These are phyloP conservation scores for Bombus confusus DNA, from an alignment of 1,140 invertebrate species.

Conservation along the genomic window DNA sequence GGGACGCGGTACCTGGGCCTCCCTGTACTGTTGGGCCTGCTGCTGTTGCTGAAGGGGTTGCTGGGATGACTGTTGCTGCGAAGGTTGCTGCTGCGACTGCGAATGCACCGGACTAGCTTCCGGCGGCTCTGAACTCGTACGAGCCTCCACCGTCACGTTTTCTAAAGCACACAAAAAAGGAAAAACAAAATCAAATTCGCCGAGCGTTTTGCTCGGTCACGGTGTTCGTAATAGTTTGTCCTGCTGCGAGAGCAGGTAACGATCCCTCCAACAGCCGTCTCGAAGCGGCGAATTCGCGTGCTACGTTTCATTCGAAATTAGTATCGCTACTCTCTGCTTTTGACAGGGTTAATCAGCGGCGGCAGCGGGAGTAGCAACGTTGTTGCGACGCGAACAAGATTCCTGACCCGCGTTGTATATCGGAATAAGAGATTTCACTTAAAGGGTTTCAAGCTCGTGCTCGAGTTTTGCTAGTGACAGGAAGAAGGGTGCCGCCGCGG, in stretches of 20 bases:
- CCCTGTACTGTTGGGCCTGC: constrained; percentile 76
- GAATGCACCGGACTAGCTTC: constrained; percentile 83
- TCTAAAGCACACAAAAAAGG: constrained; percentile 64
- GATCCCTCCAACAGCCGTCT: constrained; percentile 6
- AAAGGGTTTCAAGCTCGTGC: constrained; percentile 80
- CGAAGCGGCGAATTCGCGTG: constrained; percentile 37
- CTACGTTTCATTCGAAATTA: constrained; percentile 81
- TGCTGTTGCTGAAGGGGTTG: constrained; percentile 77
- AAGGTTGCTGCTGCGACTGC: constrained; percentile 78
- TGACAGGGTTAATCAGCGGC: constrained; percentile 82
- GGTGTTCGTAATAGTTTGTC: not conserved
- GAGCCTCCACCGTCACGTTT: constrained; percentile 76
- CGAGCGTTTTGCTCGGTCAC: not conserved
- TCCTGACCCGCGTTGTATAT: constrained; percentile 68
- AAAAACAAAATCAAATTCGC: not conserved
- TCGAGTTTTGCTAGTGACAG: constrained; percentile 83
- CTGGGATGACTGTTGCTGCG: constrained; percentile 78
- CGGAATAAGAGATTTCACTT: constrained; percentile 83
- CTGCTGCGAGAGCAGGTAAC: constrained; percentile 10
- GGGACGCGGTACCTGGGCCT: constrained; percentile 76
- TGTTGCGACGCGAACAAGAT: constrained; percentile 23
- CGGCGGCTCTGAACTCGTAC: constrained; percentile 77
- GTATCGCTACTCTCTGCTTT: constrained; percentile 81
- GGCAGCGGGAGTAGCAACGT: not conserved
- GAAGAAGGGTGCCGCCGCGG: constrained; percentile 63